Percentiles rank a stretch among this genome's conserved stretches.
phyloP scores from a whole-genome alignment of 2,113 vertebrate genomes.

The Oncorhynchus gorbuscha region DNA sequence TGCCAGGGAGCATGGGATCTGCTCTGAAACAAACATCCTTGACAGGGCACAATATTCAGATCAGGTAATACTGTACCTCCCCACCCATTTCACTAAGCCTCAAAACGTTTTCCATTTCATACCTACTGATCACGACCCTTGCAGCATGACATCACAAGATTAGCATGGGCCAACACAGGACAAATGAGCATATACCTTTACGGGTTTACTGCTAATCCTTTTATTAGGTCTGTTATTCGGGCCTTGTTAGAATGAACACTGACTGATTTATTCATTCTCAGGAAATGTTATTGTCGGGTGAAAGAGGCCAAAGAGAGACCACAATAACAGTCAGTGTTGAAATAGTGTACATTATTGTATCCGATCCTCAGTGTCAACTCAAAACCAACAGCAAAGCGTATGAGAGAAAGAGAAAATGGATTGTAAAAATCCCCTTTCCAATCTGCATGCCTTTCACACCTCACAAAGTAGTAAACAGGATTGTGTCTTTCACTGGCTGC shows the following conservation, averaged over 20 bases:
- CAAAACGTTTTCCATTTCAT: too few species aligned
- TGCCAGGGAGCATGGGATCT: background rate
- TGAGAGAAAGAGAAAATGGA: background rate
- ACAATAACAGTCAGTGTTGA: too few species aligned
- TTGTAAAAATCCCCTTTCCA: background rate
- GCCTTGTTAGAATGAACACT: background rate
- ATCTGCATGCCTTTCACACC: slow-evolving; percentile 31
- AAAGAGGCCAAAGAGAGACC: background rate
- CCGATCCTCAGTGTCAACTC: too few species aligned
- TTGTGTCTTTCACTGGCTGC: background rate
- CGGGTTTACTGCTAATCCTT: background rate
- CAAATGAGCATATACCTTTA: background rate
- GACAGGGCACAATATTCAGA: background rate
- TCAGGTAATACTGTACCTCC: too few species aligned
- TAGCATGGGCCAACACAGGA: background rate
- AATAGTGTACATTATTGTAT: too few species aligned
- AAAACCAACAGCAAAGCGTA: background rate
- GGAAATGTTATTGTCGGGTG: background rate
- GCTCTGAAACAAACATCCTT: background rate
- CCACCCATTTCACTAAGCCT: too few species aligned
- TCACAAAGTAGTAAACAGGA: background rate
- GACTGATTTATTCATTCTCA: background rate
- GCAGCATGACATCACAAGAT: background rate
- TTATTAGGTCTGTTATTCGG: background rate
- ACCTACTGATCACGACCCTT: background rate